Percentiles rank a stretch among this genome's conserved stretches.
These are phyloP conservation scores for Condylostylus longicornis DNA, from an alignment of 1,140 invertebrate genomes.

Conservation along the genomic window DNA sequence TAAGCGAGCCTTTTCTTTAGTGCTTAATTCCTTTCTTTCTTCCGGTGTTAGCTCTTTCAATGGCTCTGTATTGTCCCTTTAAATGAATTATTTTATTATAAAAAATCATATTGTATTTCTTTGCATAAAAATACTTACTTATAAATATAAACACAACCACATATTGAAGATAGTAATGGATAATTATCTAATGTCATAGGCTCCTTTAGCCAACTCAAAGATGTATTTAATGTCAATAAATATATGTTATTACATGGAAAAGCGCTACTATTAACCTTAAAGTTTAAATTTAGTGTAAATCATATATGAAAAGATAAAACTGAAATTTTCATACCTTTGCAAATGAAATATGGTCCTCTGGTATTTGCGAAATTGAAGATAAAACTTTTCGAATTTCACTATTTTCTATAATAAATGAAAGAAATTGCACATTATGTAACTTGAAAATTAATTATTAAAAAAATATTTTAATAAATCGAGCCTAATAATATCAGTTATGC, in stretches of 20 bases:
- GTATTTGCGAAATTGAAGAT: conserved; percentile 43
- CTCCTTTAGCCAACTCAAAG: conserved; percentile 18
- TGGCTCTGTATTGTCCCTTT: conserved; percentile 47
- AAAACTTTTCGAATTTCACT: conserved; percentile 36
- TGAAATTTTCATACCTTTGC: conserved; percentile 34
- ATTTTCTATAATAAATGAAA: conserved; percentile 17
- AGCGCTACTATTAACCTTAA: conserved; percentile 22
- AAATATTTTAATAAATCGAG: too few species aligned
- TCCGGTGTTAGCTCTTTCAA: conserved; percentile 42
- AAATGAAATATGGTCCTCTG: conserved; percentile 45
- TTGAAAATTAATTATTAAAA: too few species aligned
- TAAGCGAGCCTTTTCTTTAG: conserved; percentile 40
- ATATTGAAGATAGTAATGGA: conserved; percentile 15
- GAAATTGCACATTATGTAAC: conserved; percentile 26
- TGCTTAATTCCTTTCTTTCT: conserved; percentile 43
- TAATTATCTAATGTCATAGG: conserved; percentile 20
- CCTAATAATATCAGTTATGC: too few species aligned
- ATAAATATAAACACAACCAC: not conserved
- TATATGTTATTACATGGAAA: conserved; percentile 30
- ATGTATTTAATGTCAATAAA: conserved; percentile 21
- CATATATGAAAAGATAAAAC: not conserved
- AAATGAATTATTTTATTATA: conserved; percentile 13
- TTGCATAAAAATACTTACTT: conserved; percentile 12
- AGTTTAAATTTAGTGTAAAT: not conserved
- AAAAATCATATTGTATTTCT: not conserved